Percentiles rank a stretch among this genome's conserved stretches.
Evolutionary conservation across 2,888 invertebrate species (phyloP).

Genomic region (Nudaria mundana): DNA sequence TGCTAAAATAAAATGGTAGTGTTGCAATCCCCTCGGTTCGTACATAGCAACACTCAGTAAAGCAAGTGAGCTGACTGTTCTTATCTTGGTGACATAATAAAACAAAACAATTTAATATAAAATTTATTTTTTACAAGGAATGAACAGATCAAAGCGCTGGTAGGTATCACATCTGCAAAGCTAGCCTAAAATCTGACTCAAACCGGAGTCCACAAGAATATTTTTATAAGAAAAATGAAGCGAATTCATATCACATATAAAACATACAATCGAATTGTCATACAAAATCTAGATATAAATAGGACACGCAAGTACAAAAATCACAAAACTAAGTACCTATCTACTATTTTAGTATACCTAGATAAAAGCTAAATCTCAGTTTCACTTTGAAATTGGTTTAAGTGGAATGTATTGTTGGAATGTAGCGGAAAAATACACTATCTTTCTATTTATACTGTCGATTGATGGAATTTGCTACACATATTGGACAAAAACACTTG

Average conservation of each 20-base stretch:
- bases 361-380: constrained; percentile 10
- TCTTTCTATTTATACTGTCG: too few relatives aligned
- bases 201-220: constrained; percentile 9
- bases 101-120: constrained; percentile 46
- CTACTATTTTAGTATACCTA: constrained; percentile 5
- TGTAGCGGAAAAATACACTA: too few relatives aligned
- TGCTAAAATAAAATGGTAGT: too few relatives aligned
- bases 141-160: constrained; percentile 55
- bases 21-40: too few relatives aligned
- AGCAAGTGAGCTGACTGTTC: too few relatives aligned
- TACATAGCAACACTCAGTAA: too few relatives aligned
- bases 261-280: constrained; percentile 26
- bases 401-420: constrained; percentile 13
- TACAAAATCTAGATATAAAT: constrained; percentile 50
- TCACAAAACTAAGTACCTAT: constrained; percentile 30
- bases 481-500: too few relatives aligned
- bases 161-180: constrained; percentile 39
- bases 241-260: constrained; percentile 14
- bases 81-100: constrained; percentile 36
- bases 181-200: constrained; percentile 36
- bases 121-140: constrained; percentile 60
- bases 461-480: too few relatives aligned
- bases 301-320: constrained; percentile 37
- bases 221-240: constrained; percentile 20
- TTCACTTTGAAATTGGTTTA: constrained; percentile 21